A percentile compares a stretch with the other conserved stretches of the same genome.
These are phyloP conservation scores for Dicentrarchus labrax DNA, from an alignment of 2,113 vertebrate species.

Conservation along the genomic window DNA sequence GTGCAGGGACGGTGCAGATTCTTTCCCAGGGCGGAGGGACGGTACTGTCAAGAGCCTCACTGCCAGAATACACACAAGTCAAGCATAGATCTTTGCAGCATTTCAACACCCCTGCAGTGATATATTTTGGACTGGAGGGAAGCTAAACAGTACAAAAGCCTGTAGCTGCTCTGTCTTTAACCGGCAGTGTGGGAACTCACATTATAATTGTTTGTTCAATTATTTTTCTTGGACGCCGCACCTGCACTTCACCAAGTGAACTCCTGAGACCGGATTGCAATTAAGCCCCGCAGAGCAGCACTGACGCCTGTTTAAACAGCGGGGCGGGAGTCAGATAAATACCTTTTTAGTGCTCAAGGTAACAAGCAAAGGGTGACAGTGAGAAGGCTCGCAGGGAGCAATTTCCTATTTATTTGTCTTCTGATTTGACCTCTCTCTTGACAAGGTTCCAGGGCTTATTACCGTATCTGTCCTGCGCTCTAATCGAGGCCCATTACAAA, in stretches of 20 bases:
- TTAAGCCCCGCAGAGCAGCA: slow-evolving; percentile 70
- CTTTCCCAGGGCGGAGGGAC: slow-evolving; percentile 80
- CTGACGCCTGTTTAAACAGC: slow-evolving; percentile 68
- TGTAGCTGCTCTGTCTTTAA: slow-evolving; percentile 35
- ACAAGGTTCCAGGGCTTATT: slow-evolving; percentile 82
- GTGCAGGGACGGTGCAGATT: slow-evolving; percentile 79
- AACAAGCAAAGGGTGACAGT: slow-evolving; percentile 78
- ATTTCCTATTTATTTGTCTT: slow-evolving; percentile 84
- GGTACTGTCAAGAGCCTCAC: slow-evolving; percentile 57
- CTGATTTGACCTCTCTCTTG: slow-evolving; percentile 81
- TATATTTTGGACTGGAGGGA: slow-evolving; percentile 35
- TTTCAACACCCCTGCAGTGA: slow-evolving; percentile 63
- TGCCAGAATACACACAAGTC: slow-evolving; percentile 77
- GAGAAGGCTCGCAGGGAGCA: slow-evolving; percentile 82
- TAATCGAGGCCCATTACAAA: slow-evolving; percentile 81
- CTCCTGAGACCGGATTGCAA: slow-evolving; percentile 75
- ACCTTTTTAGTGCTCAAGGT: slow-evolving; percentile 85
- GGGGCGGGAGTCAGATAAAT: slow-evolving; percentile 77
- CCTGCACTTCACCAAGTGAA: slow-evolving; percentile 79
- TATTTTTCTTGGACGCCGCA: slow-evolving; percentile 82
- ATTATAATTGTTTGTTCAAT: slow-evolving; percentile 84
- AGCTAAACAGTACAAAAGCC: slow-evolving; percentile 55
- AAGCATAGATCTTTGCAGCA: slow-evolving; percentile 41
- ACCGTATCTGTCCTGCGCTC: slow-evolving; percentile 71
- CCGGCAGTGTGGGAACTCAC: slow-evolving; percentile 64